Evolutionary conservation across 2,113 vertebrate genomes (phyloP).

Genomic region (Callospermophilus lateralis): DNA sequence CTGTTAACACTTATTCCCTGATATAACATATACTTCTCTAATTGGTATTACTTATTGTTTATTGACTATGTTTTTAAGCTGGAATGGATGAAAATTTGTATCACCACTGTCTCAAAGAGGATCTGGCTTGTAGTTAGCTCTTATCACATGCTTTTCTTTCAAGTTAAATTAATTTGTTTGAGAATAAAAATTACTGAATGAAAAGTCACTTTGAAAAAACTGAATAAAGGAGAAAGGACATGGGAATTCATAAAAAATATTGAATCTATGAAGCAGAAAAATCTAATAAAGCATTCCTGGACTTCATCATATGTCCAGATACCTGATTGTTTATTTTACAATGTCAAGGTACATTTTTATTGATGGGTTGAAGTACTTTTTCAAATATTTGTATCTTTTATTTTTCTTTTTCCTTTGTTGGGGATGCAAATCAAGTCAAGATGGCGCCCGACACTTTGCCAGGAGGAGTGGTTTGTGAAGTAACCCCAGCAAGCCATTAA

Average conservation of each 20-base stretch:
- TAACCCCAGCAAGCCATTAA: too few relatives aligned
- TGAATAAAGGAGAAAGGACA: neutral
- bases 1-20: neutral
- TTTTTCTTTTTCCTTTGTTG: neutral
- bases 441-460: too few relatives aligned
- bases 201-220: neutral
- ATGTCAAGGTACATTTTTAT: neutral
- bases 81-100: neutral
- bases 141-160: neutral
- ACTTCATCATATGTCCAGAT: neutral
- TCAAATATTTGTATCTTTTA: neutral
- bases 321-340: neutral
- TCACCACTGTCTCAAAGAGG: neutral
- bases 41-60: neutral
- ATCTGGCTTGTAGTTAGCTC: neutral
- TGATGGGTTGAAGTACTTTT: neutral
- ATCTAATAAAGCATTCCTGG: neutral
- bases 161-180: neutral
- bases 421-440: too few relatives aligned
- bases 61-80: neutral
- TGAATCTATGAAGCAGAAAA: neutral
- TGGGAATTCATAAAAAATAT: neutral
- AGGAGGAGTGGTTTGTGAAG: too few relatives aligned
- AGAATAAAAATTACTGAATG: neutral
- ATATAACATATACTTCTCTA: neutral